Base-by-base conservation (phyloP, 1,140 invertebrate species). In the Drosophila kurseongensis region DNA sequence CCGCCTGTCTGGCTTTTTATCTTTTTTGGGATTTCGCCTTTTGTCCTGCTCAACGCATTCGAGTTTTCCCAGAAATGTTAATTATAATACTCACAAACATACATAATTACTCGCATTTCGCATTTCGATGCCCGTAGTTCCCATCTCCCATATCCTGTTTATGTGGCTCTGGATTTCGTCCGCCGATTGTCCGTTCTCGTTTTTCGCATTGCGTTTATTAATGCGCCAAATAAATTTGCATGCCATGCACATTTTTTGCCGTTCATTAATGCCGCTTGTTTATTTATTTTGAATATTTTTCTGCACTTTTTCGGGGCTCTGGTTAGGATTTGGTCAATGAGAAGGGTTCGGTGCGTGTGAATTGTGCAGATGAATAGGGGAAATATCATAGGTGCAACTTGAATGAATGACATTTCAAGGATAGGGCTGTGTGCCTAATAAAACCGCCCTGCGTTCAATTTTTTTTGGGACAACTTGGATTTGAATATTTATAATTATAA, bases 61-160 rank as follows among this genome's bases (percentile, higher is more conserved):
- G 83, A 88, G 78, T 88, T 88, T 88, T 88, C 84, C 84, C 84
- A 88, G 84, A 88, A 88, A 84, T 88, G 84, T 88, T 88, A 88
- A 88, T 88, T 88, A 88, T 88, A 88, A 88, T 89, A 88, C 83
- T 82, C 62, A 82, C 77, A 88, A 67, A 79, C 83, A 71, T 77
- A 89, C 84, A 88, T 88, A 88, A 80, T 89, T 89, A 88, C 84
- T 89, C 80, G 76, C 80, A 80, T 83, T 79, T 83, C 81, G 73
- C 68, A 50, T 58, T 63, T 47, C 36, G 40, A 42, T 48, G 62
- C 66, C 48, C 38, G 52, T 57, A 71, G 65, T 57, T 71, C 67
- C 67, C 66, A 69, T 69, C 75, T 75, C 71, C 66, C 76, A 89
- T 88, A 88, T 88, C 84, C 84, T 88, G 84, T 89, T 88, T 89